Percentiles rank a stretch among this genome's conserved stretches.
These are phyloP conservation scores for Chirona hameri DNA, from an alignment of 2,888 invertebrate genomes.

Conservation along the genomic window DNA sequence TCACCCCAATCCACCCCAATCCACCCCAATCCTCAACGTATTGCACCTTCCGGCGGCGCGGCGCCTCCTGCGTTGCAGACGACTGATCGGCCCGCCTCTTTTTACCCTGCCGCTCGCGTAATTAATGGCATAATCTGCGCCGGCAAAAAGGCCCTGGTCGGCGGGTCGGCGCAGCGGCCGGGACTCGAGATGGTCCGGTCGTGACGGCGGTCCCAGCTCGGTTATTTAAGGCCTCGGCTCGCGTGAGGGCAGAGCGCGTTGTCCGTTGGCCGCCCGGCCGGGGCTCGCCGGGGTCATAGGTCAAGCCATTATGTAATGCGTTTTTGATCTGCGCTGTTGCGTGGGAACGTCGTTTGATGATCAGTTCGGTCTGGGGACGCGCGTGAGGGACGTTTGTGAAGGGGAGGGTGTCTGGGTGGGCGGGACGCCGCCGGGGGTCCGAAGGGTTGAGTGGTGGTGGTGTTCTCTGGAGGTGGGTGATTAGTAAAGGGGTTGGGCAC, in stretches of 20 bases:
- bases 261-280: not conserved
- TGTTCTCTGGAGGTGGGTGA: too few relatives aligned
- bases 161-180: not conserved
- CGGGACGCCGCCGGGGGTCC: not conserved
- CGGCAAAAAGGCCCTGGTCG: not conserved
- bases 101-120: not conserved
- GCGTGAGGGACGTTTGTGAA: not conserved
- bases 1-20: too few relatives aligned
- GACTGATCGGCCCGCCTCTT: not conserved
- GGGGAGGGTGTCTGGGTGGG: not conserved
- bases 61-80: not conserved
- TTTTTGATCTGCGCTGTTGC: not conserved
- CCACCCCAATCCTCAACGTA: too few relatives aligned
- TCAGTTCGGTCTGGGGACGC: not conserved
- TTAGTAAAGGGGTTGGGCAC: too few relatives aligned
- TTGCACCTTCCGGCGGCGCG: too few relatives aligned
- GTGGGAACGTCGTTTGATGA: not conserved
- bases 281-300: not conserved
- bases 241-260: not conserved
- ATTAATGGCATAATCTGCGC: constrained; percentile 12
- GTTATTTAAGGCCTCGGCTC: not conserved
- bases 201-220: not conserved
- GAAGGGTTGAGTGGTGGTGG: too few relatives aligned
- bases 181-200: not conserved
- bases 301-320: constrained; percentile 6